phyloP scores from a whole-genome alignment of 2,797 vertebrate genomes.

The Loris lydekkerianus region DNA sequence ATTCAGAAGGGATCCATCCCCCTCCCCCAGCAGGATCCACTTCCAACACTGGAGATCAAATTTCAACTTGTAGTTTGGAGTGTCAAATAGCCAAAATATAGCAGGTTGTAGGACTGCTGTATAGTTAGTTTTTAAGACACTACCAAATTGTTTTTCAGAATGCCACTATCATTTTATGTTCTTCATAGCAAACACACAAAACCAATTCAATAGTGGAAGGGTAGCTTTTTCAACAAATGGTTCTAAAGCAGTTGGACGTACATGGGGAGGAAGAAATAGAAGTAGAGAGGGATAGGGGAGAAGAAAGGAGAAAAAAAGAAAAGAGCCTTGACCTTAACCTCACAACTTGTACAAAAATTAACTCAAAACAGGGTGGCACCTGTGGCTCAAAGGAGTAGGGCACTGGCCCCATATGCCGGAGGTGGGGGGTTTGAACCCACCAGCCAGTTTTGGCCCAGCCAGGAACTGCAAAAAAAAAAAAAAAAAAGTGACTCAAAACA shows the following conservation, averaged over 20 bases:
- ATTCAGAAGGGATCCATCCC: no score
- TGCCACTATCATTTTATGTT: neutral
- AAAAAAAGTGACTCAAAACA: constrained; percentile 17
- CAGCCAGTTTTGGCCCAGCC: no score
- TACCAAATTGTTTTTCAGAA: neutral
- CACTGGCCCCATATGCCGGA: no score
- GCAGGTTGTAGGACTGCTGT: neutral
- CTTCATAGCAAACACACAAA: neutral
- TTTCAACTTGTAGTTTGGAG: neutral
- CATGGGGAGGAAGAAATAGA: neutral
- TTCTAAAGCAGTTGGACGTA: neutral
- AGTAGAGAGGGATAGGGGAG: no score
- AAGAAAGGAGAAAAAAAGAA: neutral
- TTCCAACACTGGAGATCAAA: neutral
- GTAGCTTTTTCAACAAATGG: neutral
- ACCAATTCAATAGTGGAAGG: neutral
- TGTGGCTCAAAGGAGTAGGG: no score
- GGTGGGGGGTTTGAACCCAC: no score
- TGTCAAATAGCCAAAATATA: neutral
- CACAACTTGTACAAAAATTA: neutral
- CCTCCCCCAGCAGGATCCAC: neutral
- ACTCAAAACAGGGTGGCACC: neutral
- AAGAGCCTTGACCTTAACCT: neutral
- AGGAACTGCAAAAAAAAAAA: no score
- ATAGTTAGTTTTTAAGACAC: constrained; percentile 17